Percentiles rank a stretch among this genome's conserved stretches.
Evolutionary conservation across 1,140 invertebrate species (phyloP).

Genomic region (Drosophila bocqueti): DNA sequence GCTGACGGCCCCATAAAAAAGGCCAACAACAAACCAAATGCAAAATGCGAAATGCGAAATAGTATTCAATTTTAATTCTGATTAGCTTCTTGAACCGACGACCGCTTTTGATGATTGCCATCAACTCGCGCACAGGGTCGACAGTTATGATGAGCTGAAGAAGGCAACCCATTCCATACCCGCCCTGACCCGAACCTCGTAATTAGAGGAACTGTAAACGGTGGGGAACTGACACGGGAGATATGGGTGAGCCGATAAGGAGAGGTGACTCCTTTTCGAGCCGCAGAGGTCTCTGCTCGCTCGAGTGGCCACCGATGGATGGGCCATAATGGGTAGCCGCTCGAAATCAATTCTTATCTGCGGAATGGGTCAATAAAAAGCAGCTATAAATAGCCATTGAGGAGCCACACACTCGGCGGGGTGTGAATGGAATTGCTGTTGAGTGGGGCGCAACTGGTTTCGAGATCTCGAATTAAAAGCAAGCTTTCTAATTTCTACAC

Average conservation of each 20-base stretch:
- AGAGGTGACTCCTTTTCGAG: constrained; percentile 11
- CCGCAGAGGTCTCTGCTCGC: constrained; percentile 30
- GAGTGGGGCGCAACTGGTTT: constrained; percentile 35
- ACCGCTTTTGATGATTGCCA: constrained; percentile 53
- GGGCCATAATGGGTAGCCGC: constrained; percentile 31
- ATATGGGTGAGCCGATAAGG: constrained; percentile 60
- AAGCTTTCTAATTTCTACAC: constrained; percentile 25
- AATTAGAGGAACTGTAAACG: constrained; percentile 37
- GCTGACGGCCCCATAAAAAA: constrained; percentile 65
- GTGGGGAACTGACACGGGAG: constrained; percentile 13
- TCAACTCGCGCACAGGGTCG: constrained; percentile 24
- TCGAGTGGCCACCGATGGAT: constrained; percentile 41
- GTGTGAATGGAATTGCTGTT: constrained; percentile 46
- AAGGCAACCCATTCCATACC: constrained; percentile 1
- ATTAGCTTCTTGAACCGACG: constrained; percentile 47
- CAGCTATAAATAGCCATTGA: constrained; percentile 47
- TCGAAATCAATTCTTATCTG: constrained; percentile 53
- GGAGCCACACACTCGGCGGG: constrained; percentile 13
- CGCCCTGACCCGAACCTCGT: constrained; percentile 11
- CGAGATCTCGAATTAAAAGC: constrained; percentile 2
- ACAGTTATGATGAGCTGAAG: constrained; percentile 37
- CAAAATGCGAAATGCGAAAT: constrained; percentile 62
- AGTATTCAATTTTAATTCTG: constrained; percentile 76
- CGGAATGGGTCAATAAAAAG: constrained; percentile 35
- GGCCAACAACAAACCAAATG: constrained; percentile 25